phyloP scores from a whole-genome alignment of 1,140 invertebrate species.

The Eufriesea mexicana region DNA sequence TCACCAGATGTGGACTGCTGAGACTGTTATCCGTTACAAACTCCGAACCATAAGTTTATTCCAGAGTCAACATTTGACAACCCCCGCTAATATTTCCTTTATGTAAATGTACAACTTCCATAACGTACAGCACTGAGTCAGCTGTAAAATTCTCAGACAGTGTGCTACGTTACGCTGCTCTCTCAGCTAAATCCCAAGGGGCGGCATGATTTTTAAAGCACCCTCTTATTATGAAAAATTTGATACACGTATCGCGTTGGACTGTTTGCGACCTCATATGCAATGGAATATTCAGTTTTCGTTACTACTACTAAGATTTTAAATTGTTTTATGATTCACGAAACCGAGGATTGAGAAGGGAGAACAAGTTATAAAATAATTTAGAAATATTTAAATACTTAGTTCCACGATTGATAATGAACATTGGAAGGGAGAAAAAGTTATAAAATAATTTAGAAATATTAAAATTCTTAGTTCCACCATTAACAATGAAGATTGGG shows the following conservation, averaged over 20 bases:
- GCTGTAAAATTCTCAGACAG: conserved; percentile 8
- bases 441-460: too few species aligned
- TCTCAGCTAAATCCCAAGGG: neutral
- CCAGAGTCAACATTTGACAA: neutral
- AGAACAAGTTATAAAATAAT: too few species aligned
- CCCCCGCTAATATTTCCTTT: neutral
- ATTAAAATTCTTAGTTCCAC: too few species aligned
- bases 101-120: neutral
- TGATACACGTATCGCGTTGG: neutral
- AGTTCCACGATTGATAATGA: too few species aligned
- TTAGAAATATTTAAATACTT: too few species aligned
- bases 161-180: neutral
- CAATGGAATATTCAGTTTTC: too few species aligned
- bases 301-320: too few species aligned
- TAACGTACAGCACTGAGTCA: neutral
- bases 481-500: too few species aligned
- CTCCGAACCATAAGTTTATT: neutral
- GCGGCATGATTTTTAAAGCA: conserved; percentile 1
- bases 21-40: neutral
- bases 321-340: too few species aligned
- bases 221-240: neutral
- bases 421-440: too few species aligned
- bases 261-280: neutral
- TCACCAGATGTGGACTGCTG: neutral
- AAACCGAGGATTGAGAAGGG: too few species aligned